Base-by-base conservation (phyloP, 2,888 invertebrate species). In the Synergus umbraculus region DNA sequence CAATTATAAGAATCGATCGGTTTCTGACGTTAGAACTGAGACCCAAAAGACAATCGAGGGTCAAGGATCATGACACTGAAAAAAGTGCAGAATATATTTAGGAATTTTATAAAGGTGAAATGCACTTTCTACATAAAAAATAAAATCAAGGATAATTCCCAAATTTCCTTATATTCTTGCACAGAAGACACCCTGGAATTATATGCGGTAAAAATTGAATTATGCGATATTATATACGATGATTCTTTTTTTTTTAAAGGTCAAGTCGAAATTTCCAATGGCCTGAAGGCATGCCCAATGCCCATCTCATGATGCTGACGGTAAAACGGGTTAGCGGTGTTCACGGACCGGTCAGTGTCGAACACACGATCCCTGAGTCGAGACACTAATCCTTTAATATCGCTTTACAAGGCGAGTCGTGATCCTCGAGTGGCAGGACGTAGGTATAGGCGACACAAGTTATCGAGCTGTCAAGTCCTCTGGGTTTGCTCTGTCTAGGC, bases 321-420 rank as follows among this genome's bases (percentile, higher is more conserved):
- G 37, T 73, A 41, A 73, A 73, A 73, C 73, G 54, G 73, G 73
- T 73, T 73, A 54, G 73, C 73, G 73, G 29, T 73, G 69, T 54
- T 73, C 69, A 49, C 49, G 15, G 69, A 49, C 29, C 9, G 37
- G 73, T 54, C 73, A 73, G 54, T 73, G 73, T 73, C 73, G 73
- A 73, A 73, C 54, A 73, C 54, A 58, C 73, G 73, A 73, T 73
- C 73, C 54, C 73, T 54, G 49, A 15, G 54, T 54, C 37, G 81
- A 77, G 86, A 86, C 86, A 82, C 87, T 89, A 89, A 90, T 90
- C 87, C 87, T 81, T 85, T 86, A 83, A 86, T 88, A 89, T 89
- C 87, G 84, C 84, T 87, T 87, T 87, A 87, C 88, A 85, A 86
- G 86, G 84, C 84, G 81, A 81, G 78, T 81, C 83, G 82, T 80